phyloP scores from a whole-genome alignment of 2,113 vertebrate genomes.

The Athene cunicularia region DNA sequence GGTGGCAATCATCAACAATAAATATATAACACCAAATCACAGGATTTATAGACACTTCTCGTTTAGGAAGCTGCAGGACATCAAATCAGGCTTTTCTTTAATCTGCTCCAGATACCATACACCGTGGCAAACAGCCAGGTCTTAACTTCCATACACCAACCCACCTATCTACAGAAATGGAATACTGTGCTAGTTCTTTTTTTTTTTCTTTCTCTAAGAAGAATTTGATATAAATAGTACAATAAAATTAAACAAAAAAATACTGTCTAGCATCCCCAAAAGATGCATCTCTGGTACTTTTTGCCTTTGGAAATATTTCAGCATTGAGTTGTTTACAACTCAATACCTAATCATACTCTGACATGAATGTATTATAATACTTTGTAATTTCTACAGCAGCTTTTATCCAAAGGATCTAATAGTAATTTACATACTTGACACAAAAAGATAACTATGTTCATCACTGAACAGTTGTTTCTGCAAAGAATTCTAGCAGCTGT shows the following conservation, averaged over 20 bases:
- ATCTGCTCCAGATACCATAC: neutral
- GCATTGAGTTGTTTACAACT: neutral
- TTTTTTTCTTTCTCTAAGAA: neutral
- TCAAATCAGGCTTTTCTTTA: neutral
- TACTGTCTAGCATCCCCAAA: neutral
- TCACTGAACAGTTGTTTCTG: neutral
- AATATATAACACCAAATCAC: neutral
- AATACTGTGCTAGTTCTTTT: neutral
- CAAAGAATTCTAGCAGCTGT: conserved; percentile 4
- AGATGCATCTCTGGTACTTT: neutral
- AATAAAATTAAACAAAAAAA: neutral
- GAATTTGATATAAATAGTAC: neutral
- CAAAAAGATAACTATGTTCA: neutral
- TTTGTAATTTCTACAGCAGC: neutral
- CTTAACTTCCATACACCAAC: neutral
- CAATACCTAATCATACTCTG: neutral
- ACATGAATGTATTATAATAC: neutral
- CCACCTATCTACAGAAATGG: neutral
- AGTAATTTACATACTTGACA: neutral
- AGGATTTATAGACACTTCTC: neutral
- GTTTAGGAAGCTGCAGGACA: neutral
- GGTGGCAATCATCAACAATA: neutral
- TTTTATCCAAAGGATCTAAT: neutral
- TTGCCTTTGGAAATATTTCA: neutral
- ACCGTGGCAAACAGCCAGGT: neutral